Evolutionary conservation across 2,888 invertebrate genomes (phyloP), one percentile per base, ranked within the genome.

Genomic region (Apotomis betuletana): DNA sequence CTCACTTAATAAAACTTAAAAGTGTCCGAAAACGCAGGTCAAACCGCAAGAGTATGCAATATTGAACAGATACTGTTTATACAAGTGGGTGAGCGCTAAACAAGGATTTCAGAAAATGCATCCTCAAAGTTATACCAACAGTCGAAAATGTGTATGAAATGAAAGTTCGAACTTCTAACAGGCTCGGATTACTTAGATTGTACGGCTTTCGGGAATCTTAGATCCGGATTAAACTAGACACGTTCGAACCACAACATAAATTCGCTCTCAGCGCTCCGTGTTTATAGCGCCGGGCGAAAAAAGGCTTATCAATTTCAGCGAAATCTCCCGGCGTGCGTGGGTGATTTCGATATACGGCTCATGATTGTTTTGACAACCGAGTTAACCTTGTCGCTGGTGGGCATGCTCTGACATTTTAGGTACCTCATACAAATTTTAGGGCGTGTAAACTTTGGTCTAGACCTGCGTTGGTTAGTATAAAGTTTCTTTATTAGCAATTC

Each of bases 181-280:
- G 41, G 41, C 81, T 80, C 84, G 84, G 83, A 85, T 89, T 89
- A 87, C 86, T 89, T 85, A 87, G 86, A 89, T 87, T 87, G 85
- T 85, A 87, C 79, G 86, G 87, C 85, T 85, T 84, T 81, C 84
- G 83, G 83, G 82, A 84, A 85, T 87, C 84, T 83, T 80, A 81
- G 81, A 82, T 81, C 78, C 80, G 86, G 87, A 89, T 90, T 90
- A 89, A 86, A 86, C 85, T 83, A 86, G 88, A 88, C 87, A 87
- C 85, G 85, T 86, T 86, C 81, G 80, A 82, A 85, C 87, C 86
- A 81, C 85, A 83, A 87, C 87, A 89, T 90, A 87, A 87, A 90
- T 90, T 88, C 83, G 79, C 82, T 84, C 82, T 85, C 83, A 83
- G 81, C 83, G 77, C 80, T 77, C 79, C 76, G 77, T 85, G 84